Evolutionary conservation across 2,888 invertebrate genomes (phyloP).

Genomic region (Melolontha melolontha): DNA sequence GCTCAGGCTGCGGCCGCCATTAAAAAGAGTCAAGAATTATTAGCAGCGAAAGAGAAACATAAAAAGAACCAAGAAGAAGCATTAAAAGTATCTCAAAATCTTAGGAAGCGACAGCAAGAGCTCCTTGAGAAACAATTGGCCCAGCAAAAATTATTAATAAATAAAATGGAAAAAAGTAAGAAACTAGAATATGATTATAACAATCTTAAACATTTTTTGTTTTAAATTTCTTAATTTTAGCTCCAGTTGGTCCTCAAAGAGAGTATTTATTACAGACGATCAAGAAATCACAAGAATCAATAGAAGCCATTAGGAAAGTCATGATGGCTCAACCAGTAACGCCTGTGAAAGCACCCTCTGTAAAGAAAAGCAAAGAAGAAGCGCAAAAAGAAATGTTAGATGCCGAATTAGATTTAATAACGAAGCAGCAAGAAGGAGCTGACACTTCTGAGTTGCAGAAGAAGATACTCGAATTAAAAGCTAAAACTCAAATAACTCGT

Average conservation of each 20-base stretch:
- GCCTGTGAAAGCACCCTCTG: slow-evolving; percentile 56
- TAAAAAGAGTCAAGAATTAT: slow-evolving; percentile 69
- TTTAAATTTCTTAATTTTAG: slow-evolving; percentile 52
- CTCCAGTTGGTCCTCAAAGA: slow-evolving; percentile 78
- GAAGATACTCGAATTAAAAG: slow-evolving; percentile 79
- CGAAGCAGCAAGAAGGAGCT: slow-evolving; percentile 88
- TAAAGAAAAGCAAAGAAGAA: slow-evolving; percentile 79
- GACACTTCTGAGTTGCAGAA: slow-evolving; percentile 86
- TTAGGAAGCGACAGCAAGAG: slow-evolving; percentile 87
- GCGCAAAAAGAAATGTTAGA: slow-evolving; percentile 91
- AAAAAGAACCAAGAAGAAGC: slow-evolving; percentile 82
- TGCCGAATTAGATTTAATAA: slow-evolving; percentile 90
- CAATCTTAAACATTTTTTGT: not conserved
- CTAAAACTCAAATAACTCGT: slow-evolving; percentile 58
- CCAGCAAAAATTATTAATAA: slow-evolving; percentile 86
- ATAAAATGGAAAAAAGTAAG: slow-evolving; percentile 82
- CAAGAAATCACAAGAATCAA: slow-evolving; percentile 84
- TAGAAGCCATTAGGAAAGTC: slow-evolving; percentile 82
- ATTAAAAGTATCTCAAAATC: slow-evolving; percentile 81
- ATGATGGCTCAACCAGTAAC: slow-evolving; percentile 64
- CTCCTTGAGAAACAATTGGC: slow-evolving; percentile 90
- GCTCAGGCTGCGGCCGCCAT: slow-evolving; percentile 64
- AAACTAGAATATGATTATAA: not conserved
- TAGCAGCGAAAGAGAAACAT: slow-evolving; percentile 75
- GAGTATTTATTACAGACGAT: slow-evolving; percentile 83